Evolutionary conservation across 2,888 invertebrate species (phyloP).

Genomic region (Melanostoma scalare): DNA sequence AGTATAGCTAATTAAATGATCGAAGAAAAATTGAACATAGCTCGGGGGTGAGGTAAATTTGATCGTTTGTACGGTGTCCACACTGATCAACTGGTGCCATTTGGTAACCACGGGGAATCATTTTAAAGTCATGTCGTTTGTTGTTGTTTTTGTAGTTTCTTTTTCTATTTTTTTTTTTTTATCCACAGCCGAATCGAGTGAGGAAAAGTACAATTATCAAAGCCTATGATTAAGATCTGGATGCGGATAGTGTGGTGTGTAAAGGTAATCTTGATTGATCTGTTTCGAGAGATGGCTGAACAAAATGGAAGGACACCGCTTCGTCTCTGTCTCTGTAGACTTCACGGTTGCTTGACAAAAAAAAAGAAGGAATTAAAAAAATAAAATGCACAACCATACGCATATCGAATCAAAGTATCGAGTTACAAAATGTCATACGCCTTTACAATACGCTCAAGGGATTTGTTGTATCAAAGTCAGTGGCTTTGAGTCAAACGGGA

Average conservation of each 20-base stretch:
- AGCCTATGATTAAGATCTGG: constrained; percentile 65
- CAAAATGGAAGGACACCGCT: constrained; percentile 40
- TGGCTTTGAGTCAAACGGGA: constrained; percentile 37
- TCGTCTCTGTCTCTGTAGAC: constrained; percentile 16
- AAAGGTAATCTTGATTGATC: constrained; percentile 65
- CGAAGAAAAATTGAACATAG: constrained; percentile 65
- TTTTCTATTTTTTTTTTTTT: constrained; percentile 20
- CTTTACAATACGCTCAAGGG: constrained; percentile 56
- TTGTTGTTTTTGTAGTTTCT: too few species aligned
- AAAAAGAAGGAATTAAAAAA: too few species aligned
- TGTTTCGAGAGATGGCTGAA: constrained; percentile 54
- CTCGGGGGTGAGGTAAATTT: constrained; percentile 43
- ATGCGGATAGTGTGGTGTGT: constrained; percentile 42
- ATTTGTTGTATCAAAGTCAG: constrained; percentile 35
- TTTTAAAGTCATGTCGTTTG: constrained; percentile 30
- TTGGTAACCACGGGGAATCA: constrained; percentile 45
- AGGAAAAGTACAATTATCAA: constrained; percentile 47
- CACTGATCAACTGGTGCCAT: constrained; percentile 21
- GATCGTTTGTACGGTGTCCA: constrained; percentile 45
- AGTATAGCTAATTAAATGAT: constrained; percentile 68
- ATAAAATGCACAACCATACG: constrained; percentile 3
- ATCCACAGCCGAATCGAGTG: constrained; percentile 11
- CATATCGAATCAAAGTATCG: constrained; percentile 40
- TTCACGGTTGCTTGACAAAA: not conserved
- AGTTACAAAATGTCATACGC: constrained; percentile 66